Conservation (phyloP, 2,888 invertebrate genomes). For the Metopia argyrocephala region DNA sequence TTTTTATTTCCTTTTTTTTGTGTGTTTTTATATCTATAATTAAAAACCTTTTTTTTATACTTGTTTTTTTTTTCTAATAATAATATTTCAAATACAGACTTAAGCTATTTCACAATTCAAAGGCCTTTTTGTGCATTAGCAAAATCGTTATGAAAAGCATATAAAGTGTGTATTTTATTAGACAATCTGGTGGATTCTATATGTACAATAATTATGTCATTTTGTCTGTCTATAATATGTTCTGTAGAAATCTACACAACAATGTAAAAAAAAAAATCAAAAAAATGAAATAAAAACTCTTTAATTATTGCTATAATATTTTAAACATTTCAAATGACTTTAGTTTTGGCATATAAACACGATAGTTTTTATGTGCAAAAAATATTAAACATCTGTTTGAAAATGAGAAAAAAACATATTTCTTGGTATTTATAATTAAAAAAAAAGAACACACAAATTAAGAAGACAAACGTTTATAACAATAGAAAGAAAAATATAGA, state of each 20-base stretch:
- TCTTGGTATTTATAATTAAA: neutral
- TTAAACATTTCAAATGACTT: conserved; percentile 27
- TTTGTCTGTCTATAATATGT: neutral
- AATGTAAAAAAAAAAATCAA: too few species aligned
- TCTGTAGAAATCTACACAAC: conserved; percentile 17
- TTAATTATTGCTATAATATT: conserved; percentile 30
- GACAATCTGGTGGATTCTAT: conserved; percentile 29
- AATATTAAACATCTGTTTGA: conserved; percentile 53
- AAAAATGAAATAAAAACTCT: neutral
- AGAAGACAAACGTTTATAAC: conserved; percentile 9
- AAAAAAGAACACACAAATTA: conserved; percentile 20
- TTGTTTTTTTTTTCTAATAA: too few species aligned
- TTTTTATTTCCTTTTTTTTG: too few species aligned
- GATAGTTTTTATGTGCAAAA: conserved; percentile 32
- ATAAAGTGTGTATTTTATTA: conserved; percentile 20
- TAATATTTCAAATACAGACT: too few species aligned
- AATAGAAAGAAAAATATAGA: conserved; percentile 16
- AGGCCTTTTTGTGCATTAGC: neutral
- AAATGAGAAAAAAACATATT: neutral
- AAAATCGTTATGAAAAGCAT: neutral
- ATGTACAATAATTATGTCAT: conserved; percentile 30
- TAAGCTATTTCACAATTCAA: neutral
- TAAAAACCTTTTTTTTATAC: too few species aligned
- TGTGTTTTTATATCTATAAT: too few species aligned
- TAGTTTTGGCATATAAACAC: conserved; percentile 52